Evolutionary conservation across 2,113 vertebrate genomes (phyloP), one percentile per base, ranked within the genome.

Genomic region (Microtus ochrogaster): DNA sequence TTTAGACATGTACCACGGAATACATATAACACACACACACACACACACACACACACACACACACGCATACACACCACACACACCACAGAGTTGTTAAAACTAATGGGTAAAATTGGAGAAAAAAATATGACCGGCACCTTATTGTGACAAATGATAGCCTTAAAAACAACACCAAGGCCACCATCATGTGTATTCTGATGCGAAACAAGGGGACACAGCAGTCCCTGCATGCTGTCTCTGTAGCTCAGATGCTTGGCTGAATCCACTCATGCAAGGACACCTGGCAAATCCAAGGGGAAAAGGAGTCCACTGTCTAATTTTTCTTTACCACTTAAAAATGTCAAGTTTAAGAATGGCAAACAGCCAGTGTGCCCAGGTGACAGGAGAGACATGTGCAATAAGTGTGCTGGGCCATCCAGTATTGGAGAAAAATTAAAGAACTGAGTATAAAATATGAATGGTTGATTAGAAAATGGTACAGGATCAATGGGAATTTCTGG

Each of bases 151-250:
- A 65, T 30, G 36, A 21, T 63, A 13, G 72, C 68, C 8, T 76
- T 82, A 55, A 36, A 83, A 81, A 44, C 3, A 68, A 1, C 10
- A 55, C 3, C 4, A 55, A 39, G 1, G 0, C 13, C 63, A 74
- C 1, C 5, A 11, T 3, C 22, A 44, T 0, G 2, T 66, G 41
- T 26, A 28, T 36, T 39, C 5, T 44, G 4, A 28, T 47, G 2
- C 41, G 16, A 33, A 11, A 2, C 4, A 13, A 2, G 2, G 52
- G 13, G 44, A 73, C 13, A 36, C 21, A 16, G 66, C 66, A 68
- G 30, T 1, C 0, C 9, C 24, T 33, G 47, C n/a, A 0, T 1
- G 0, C 7, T 22, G 8, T 22, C 39, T 2, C n/a, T 49, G 26
- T 7, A 7, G 72, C 33, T 44, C 19, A 55, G 28, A 47, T 2